phyloP scores from a whole-genome alignment of 2,797 vertebrate genomes.

The Ambastaia sidthimunki region DNA sequence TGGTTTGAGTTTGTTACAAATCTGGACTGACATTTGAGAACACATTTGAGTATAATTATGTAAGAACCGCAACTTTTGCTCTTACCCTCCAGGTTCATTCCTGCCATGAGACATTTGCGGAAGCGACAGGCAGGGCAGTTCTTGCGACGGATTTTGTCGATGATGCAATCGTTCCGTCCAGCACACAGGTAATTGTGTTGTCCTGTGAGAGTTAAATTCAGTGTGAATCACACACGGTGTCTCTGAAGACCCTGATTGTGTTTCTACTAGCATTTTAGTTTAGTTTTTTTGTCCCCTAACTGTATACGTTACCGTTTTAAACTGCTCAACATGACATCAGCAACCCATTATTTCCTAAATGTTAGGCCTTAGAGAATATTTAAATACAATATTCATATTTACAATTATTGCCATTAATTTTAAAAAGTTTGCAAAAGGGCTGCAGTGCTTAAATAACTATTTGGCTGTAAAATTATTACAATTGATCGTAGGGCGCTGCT shows the following conservation, averaged over 20 bases:
- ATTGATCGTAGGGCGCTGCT: no score
- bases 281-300: no score
- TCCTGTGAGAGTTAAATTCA: slow-evolving; percentile 72
- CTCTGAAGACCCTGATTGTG: background rate
- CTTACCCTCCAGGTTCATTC: slow-evolving; percentile 98
- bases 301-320: no score
- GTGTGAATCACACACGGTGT: slow-evolving; percentile 20
- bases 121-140: slow-evolving; percentile 98
- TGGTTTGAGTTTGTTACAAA: background rate
- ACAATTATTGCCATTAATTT: no score
- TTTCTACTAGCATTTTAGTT: background rate
- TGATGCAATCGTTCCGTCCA: slow-evolving; percentile 98
- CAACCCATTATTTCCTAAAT: no score
- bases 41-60: background rate
- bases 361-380: no score
- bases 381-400: no score
- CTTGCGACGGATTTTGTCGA: slow-evolving; percentile 98
- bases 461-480: no score
- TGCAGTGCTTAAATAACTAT: no score
- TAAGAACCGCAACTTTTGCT: background rate
- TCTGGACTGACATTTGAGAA: slow-evolving; percentile 7
- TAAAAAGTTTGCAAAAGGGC: no score
- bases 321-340: no score
- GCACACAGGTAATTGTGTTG: slow-evolving; percentile 99
- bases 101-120: slow-evolving; percentile 96